These are phyloP conservation scores for Euzophera pinguis DNA, from an alignment of 2,888 invertebrate species.

Conservation along the genomic window DNA sequence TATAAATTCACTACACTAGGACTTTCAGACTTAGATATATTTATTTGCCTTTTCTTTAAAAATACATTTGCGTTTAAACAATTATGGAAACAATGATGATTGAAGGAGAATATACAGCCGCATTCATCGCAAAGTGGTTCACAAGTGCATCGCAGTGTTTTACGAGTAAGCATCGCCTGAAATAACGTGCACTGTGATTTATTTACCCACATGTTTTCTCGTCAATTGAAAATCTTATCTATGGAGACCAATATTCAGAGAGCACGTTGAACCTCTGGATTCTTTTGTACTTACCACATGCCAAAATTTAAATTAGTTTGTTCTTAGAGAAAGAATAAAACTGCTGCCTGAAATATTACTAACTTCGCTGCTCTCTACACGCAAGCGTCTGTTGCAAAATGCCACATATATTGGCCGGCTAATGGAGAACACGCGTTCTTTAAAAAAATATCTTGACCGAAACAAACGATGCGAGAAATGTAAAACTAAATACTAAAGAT, in stretches of 20 bases:
- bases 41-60: too few relatives aligned
- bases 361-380: not conserved
- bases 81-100: too few relatives aligned
- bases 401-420: conserved; percentile 36
- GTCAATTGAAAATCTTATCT: not conserved
- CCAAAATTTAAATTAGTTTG: too few relatives aligned
- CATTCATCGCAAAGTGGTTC: not conserved
- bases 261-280: too few relatives aligned
- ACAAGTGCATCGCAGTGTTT: not conserved
- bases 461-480: conserved; percentile 23
- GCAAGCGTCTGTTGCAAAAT: conserved; percentile 20
- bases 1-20: too few relatives aligned
- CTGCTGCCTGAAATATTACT: not conserved
- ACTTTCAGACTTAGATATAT: too few relatives aligned
- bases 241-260: too few relatives aligned
- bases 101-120: not conserved
- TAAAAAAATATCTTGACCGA: conserved; percentile 28
- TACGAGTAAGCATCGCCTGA: not conserved
- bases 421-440: conserved; percentile 31
- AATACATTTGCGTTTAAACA: too few relatives aligned
- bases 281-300: too few relatives aligned
- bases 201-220: not conserved
- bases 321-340: too few relatives aligned
- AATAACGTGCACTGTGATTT: not conserved
- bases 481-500: conserved; percentile 24